phyloP scores from a whole-genome alignment of 2,113 vertebrate species.

The Urocolius indicus region DNA sequence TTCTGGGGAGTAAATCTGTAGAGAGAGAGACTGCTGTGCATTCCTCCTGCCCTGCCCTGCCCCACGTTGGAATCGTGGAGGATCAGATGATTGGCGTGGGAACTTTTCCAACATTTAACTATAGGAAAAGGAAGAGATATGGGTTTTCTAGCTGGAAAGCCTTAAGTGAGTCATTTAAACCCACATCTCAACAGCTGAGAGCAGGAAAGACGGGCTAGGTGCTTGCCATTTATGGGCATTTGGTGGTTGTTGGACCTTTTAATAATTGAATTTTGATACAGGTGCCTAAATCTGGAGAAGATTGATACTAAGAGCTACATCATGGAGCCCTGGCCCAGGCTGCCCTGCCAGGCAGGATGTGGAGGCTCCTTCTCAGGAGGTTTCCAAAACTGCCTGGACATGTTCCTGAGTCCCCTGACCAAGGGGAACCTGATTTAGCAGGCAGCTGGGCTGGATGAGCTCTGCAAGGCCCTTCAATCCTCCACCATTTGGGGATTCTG shows the following conservation, averaged over 20 bases:
- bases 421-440: no score
- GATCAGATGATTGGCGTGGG: background rate
- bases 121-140: background rate
- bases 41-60: background rate
- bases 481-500: no score
- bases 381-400: no score
- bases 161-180: background rate
- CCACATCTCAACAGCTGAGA: background rate
- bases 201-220: background rate
- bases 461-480: no score
- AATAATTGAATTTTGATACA: background rate
- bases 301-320: background rate
- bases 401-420: no score
- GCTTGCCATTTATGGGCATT: background rate
- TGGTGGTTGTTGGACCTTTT: background rate
- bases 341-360: no score
- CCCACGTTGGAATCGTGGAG: rapidly evolving
- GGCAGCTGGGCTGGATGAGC: no score
- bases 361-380: no score
- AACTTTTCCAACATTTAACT: background rate
- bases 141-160: background rate
- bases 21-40: background rate
- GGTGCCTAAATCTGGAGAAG: background rate
- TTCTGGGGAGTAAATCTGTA: background rate
- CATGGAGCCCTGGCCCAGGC: no score